Conservation (phyloP, 2,888 invertebrate genomes). For the Hedya salicella region DNA sequence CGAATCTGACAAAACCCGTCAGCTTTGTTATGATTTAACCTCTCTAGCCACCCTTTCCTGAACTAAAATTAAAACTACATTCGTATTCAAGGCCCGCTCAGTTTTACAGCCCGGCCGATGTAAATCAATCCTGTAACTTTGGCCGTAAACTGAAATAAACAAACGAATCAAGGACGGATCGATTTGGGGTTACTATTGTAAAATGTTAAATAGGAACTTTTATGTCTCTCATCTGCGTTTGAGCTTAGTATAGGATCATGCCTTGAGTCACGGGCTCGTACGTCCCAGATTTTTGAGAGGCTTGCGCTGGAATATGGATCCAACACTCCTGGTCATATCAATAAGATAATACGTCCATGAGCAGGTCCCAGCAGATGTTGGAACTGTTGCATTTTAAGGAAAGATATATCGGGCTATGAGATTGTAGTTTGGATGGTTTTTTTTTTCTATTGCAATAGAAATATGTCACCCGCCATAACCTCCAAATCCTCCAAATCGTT, state of each 20-base stretch:
- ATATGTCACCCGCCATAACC: too few species aligned
- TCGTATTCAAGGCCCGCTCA: slow-evolving; percentile 69
- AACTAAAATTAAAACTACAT: slow-evolving; percentile 69
- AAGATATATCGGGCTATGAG: too few species aligned
- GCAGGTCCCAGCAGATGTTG: too few species aligned
- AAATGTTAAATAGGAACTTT: slow-evolving; percentile 7
- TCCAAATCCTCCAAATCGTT: too few species aligned
- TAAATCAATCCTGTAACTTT: slow-evolving; percentile 68
- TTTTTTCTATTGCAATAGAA: too few species aligned
- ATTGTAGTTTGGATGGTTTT: too few species aligned
- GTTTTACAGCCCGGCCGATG: slow-evolving; percentile 70
- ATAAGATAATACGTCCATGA: too few species aligned
- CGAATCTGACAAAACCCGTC: neutral
- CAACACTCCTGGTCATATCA: too few species aligned
- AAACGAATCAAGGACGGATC: slow-evolving; percentile 39
- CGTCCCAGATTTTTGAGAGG: too few species aligned
- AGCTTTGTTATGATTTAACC: slow-evolving; percentile 10
- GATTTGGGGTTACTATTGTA: slow-evolving; percentile 17
- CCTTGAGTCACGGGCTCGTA: neutral
- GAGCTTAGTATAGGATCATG: neutral
- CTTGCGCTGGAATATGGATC: too few species aligned
- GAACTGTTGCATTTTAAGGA: too few species aligned
- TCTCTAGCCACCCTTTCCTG: slow-evolving; percentile 35
- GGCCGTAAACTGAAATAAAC: slow-evolving; percentile 48
- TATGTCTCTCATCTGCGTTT: neutral